Evolutionary conservation across 2,113 vertebrate genomes (phyloP).

Genomic region (Cyprichromis sp.): DNA sequence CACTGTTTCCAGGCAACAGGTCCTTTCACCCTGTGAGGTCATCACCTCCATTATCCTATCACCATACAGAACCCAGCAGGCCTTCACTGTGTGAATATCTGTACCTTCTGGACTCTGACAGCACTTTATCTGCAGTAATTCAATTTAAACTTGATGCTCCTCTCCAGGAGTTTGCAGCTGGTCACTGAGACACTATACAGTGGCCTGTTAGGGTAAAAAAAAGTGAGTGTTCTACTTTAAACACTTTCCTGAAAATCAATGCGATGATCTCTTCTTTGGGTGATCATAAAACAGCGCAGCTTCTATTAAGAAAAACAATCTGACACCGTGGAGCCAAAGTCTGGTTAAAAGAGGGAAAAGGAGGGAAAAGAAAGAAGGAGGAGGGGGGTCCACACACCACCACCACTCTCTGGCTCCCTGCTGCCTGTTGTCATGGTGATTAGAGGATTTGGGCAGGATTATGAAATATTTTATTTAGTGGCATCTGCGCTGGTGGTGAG

Average conservation of each 20-base stretch:
- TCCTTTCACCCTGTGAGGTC: constrained; percentile 66
- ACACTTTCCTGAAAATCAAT: background rate
- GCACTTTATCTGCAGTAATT: background rate
- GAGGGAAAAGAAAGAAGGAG: background rate
- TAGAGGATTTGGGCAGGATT: constrained; percentile 76
- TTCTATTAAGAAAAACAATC: background rate
- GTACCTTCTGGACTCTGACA: background rate
- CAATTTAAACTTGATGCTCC: background rate
- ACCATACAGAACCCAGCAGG: constrained; percentile 29
- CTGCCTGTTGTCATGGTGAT: constrained; percentile 80
- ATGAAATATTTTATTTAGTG: constrained; percentile 77
- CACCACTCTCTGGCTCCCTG: constrained; percentile 59
- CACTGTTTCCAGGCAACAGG: constrained; percentile 71
- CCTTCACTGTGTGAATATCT: background rate
- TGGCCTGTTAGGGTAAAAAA: background rate
- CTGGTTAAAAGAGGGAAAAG: background rate
- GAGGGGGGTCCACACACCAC: constrained; percentile 48
- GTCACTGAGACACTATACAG: background rate
- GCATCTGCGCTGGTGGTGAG: constrained; percentile 70
- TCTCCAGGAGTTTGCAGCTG: background rate
- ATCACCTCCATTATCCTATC: constrained; percentile 64
- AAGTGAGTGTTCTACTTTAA: background rate
- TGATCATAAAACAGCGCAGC: background rate
- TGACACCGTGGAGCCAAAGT: background rate
- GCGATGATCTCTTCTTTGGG: background rate